Percentiles rank a stretch among this genome's conserved stretches.
phyloP scores from a whole-genome alignment of 2,888 invertebrate species.

The Abscondita cerata region DNA sequence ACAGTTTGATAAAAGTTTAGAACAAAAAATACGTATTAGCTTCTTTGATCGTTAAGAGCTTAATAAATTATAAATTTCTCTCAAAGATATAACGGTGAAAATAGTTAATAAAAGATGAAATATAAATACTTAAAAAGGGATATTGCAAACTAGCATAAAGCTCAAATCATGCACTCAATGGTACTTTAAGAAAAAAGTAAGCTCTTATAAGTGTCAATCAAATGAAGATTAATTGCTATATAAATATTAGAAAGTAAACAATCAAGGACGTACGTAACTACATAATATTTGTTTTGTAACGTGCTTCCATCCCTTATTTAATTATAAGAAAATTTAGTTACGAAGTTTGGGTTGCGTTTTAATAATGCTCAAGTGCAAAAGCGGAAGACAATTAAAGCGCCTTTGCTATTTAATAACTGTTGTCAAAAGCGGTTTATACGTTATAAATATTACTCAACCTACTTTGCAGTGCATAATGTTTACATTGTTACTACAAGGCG shows the following conservation, averaged over 20 bases:
- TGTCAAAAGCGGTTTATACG: neutral
- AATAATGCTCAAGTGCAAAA: too few relatives aligned
- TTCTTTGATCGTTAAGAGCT: neutral
- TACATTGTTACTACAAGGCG: slow-evolving; percentile 4
- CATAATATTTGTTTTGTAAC: slow-evolving; percentile 1
- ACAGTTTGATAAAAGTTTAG: too few relatives aligned
- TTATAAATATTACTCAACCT: neutral
- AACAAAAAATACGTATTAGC: too few relatives aligned
- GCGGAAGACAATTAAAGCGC: neutral
- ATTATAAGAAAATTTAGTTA: neutral
- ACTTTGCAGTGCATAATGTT: neutral
- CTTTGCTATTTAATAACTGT: neutral
- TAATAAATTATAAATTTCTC: neutral
- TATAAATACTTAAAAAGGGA: neutral
- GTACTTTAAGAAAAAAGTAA: slow-evolving; percentile 9
- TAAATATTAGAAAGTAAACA: slow-evolving; percentile 12
- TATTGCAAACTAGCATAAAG: slow-evolving; percentile 6
- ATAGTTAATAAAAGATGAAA: neutral
- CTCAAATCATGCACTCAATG: slow-evolving; percentile 9
- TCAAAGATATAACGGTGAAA: neutral
- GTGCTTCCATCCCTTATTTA: neutral
- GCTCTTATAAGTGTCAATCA: slow-evolving; percentile 4
- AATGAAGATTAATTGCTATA: slow-evolving; percentile 12
- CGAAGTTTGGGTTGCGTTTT: neutral
- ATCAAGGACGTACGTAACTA: slow-evolving; percentile 1